Conservation (phyloP, 2,113 vertebrate species). For the Bucco capensis region DNA sequence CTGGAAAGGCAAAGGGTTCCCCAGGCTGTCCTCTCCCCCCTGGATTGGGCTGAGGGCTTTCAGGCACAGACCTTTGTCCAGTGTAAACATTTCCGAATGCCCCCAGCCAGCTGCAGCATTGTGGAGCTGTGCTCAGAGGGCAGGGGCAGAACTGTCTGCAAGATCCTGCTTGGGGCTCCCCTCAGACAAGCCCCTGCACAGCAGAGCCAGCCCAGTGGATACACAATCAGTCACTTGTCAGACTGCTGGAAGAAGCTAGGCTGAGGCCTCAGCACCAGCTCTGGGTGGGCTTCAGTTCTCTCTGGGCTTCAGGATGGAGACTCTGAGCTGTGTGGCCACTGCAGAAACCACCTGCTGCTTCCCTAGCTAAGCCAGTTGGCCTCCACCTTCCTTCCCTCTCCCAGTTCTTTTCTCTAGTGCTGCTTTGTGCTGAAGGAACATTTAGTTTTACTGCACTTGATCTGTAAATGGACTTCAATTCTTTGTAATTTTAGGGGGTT, state of each 20-base stretch:
- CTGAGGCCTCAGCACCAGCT: constrained; percentile 61
- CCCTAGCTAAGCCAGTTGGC: constrained; percentile 59
- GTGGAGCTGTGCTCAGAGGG: constrained; percentile 15
- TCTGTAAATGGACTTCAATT: constrained; percentile 74
- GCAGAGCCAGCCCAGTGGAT: constrained; percentile 46
- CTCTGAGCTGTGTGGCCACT: constrained; percentile 54
- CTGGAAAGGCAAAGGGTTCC: constrained; percentile 31
- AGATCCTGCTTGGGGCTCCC: constrained; percentile 49
- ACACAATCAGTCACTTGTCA: constrained; percentile 45
- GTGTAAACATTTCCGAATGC: constrained; percentile 58
- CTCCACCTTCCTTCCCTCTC: constrained; percentile 50
- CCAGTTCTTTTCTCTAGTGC: constrained; percentile 72
- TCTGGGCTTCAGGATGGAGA: constrained; percentile 67
- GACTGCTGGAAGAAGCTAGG: constrained; percentile 66
- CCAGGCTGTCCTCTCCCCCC: constrained; percentile 34
- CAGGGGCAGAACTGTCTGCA: constrained; percentile 62
- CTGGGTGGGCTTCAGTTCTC: constrained; percentile 56
- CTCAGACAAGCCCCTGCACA: constrained; percentile 35
- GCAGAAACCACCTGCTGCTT: constrained; percentile 62
- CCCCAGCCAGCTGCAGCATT: constrained; percentile 31
- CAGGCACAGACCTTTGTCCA: constrained; percentile 60
- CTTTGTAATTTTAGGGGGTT: constrained; percentile 77
- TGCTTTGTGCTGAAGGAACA: constrained; percentile 78
- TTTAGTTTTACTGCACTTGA: constrained; percentile 78
- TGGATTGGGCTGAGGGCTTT: too few species aligned